These are phyloP conservation scores for Pseudococcus viburni DNA, from an alignment of 2,888 invertebrate species.

Conservation along the genomic window DNA sequence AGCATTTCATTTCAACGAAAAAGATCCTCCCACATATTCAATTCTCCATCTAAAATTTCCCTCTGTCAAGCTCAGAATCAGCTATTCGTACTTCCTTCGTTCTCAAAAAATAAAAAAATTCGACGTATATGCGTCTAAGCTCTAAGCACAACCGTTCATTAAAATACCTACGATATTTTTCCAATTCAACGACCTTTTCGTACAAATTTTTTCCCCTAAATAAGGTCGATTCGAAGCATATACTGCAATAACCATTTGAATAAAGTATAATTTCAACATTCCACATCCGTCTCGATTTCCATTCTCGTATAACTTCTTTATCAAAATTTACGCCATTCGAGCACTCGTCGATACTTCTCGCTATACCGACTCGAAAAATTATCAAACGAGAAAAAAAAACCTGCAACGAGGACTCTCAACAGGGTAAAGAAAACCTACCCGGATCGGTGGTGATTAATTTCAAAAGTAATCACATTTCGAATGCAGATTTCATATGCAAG, in stretches of 20 bases:
- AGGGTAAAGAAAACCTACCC: background rate
- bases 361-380: conserved; percentile 16
- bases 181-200: too few species aligned
- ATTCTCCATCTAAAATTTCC: too few species aligned
- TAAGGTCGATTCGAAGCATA: background rate
- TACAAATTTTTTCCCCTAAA: background rate
- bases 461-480: background rate
- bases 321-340: background rate
- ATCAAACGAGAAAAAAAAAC: background rate
- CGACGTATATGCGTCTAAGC: too few species aligned
- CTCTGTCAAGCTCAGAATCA: too few species aligned
- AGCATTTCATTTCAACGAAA: too few species aligned
- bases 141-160: too few species aligned
- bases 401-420: background rate
- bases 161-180: too few species aligned
- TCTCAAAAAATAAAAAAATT: too few species aligned
- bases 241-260: background rate
- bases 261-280: conserved; percentile 8
- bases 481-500: background rate
- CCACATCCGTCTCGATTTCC: background rate
- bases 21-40: too few species aligned
- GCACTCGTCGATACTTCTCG: background rate
- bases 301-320: conserved; percentile 4
- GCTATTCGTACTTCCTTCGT: too few species aligned
- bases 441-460: background rate